Evolutionary conservation across 2,888 invertebrate genomes (phyloP).

Genomic region (Bembecia ichneumoniformis): DNA sequence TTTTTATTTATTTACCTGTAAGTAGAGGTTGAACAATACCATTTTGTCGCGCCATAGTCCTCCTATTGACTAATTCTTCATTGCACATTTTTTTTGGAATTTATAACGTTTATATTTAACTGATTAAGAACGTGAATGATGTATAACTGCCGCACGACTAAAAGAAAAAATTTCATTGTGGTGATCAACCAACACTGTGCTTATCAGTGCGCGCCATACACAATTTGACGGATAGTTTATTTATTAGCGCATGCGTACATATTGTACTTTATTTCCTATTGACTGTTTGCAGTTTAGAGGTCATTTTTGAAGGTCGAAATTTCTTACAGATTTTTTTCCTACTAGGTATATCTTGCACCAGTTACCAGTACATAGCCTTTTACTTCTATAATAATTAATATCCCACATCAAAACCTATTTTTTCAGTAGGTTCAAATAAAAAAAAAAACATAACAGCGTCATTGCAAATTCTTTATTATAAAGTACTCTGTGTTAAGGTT

Average conservation of each 20-base stretch:
- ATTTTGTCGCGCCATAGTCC: slow-evolving; percentile 77
- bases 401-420: too few species aligned
- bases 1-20: slow-evolving; percentile 78
- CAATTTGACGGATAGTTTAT: slow-evolving; percentile 42
- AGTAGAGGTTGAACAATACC: slow-evolving; percentile 91
- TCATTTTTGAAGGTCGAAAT: slow-evolving; percentile 46
- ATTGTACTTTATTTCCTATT: slow-evolving; percentile 36
- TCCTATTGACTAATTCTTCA: slow-evolving; percentile 34
- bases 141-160: slow-evolving; percentile 51
- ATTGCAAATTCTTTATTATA: too few species aligned
- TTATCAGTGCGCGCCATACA: slow-evolving; percentile 63
- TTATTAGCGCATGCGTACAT: slow-evolving; percentile 55
- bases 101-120: slow-evolving; percentile 10
- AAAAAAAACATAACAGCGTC: too few species aligned
- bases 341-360: too few species aligned
- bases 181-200: slow-evolving; percentile 33
- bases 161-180: slow-evolving; percentile 61
- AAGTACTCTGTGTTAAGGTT: too few species aligned
- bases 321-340: neutral
- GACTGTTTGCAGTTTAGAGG: slow-evolving; percentile 32
- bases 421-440: too few species aligned
- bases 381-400: too few species aligned
- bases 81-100: slow-evolving; percentile 48
- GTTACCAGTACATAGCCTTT: too few species aligned
- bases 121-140: slow-evolving; percentile 34